Conservation (phyloP, 2,888 invertebrate genomes). For the Cheilosia vernalis region DNA sequence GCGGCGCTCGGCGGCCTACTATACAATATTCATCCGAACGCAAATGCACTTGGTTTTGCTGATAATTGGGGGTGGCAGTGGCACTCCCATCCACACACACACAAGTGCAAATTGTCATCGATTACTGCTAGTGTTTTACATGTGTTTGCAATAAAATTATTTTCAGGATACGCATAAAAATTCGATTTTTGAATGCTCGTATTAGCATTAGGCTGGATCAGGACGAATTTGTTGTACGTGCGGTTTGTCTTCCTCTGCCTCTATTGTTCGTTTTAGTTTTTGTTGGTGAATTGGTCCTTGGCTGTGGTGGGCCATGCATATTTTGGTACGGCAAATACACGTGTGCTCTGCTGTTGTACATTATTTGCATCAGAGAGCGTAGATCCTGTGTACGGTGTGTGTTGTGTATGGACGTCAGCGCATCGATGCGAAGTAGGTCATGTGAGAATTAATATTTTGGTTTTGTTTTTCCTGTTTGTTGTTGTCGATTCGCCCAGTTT, state of each 20-base stretch:
- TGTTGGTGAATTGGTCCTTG: constrained; percentile 27
- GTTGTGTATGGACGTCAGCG: constrained; percentile 51
- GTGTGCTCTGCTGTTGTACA: constrained; percentile 26
- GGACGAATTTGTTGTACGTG: constrained; percentile 35
- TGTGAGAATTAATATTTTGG: constrained; percentile 56
- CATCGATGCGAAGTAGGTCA: constrained; percentile 61
- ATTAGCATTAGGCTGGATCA: constrained; percentile 21
- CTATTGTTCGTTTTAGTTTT: constrained; percentile 10
- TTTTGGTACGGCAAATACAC: constrained; percentile 29
- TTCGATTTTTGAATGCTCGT: constrained; percentile 58
- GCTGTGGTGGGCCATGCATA: constrained; percentile 26
- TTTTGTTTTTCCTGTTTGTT: constrained; percentile 26
- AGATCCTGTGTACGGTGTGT: constrained; percentile 11
- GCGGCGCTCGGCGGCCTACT: constrained; percentile 28
- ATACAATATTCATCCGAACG: constrained; percentile 48
- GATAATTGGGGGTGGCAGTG: constrained; percentile 42
- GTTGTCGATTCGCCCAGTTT: constrained; percentile 21
- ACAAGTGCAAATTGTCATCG: constrained; percentile 61
- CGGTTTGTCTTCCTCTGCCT: constrained; percentile 10
- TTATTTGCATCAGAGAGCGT: constrained; percentile 60
- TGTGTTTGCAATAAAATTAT: constrained; percentile 69
- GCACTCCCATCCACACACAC: constrained; percentile 35
- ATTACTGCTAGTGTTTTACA: constrained; percentile 69
- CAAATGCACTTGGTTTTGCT: constrained; percentile 64
- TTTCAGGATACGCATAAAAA: constrained; percentile 59